phyloP scores from a whole-genome alignment of 1,140 invertebrate species.

The Sinonovacula constricta region DNA sequence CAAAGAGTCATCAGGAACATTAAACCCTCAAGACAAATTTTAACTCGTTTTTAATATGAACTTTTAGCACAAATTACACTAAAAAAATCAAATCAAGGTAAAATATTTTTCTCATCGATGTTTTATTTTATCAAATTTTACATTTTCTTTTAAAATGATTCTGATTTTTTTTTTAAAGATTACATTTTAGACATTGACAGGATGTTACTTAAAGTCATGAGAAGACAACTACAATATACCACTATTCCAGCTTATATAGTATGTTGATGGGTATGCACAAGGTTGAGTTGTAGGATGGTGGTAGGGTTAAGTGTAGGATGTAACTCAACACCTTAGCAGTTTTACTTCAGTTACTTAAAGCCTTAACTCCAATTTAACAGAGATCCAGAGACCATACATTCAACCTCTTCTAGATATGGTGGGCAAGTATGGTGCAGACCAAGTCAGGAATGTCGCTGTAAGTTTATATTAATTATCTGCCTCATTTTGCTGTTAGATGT shows the following conservation, averaged over 20 bases:
- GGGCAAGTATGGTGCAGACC: constrained; percentile 34
- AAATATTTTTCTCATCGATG: background rate
- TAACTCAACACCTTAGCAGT: background rate
- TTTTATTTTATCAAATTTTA: background rate
- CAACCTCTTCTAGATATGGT: constrained; percentile 14
- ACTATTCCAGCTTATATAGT: background rate
- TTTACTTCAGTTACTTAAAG: background rate
- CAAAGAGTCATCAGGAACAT: background rate
- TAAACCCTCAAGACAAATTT: too few species aligned
- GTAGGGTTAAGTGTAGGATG: background rate
- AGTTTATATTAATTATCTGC: too few species aligned
- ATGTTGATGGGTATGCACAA: background rate
- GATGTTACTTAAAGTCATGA: background rate
- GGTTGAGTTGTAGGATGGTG: too few species aligned
- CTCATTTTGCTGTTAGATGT: too few species aligned
- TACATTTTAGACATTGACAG: too few species aligned
- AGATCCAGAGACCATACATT: constrained; percentile 7
- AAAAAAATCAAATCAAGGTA: background rate
- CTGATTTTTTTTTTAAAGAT: background rate
- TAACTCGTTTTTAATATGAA: too few species aligned
- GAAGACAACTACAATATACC: too few species aligned
- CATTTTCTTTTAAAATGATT: background rate
- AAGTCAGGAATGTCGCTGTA: constrained; percentile 50
- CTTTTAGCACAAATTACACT: background rate
- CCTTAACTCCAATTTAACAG: constrained; percentile 1